phyloP scores from a whole-genome alignment of 2,888 invertebrate species.

The Dichetophora obliterata region DNA sequence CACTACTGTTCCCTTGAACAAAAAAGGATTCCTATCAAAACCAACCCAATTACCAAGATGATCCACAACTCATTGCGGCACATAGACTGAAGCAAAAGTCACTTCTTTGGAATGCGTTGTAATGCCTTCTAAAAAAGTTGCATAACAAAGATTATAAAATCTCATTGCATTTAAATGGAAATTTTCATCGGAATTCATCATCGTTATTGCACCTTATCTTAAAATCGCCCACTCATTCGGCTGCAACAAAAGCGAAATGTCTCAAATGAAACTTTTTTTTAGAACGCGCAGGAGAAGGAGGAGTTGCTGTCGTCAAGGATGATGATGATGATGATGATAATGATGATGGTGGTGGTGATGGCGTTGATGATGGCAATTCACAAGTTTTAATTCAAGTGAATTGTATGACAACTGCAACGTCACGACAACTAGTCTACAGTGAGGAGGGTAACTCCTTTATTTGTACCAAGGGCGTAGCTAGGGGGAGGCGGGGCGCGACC shows the following conservation, averaged over 20 bases:
- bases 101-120: not conserved
- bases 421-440: not conserved
- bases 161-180: constrained; percentile 61
- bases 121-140: not conserved
- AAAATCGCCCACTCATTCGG: constrained; percentile 20
- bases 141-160: constrained; percentile 52
- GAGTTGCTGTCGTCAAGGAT: not conserved
- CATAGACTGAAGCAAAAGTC: not conserved
- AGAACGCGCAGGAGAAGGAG: constrained; percentile 19
- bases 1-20: no score
- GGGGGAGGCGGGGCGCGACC: no score
- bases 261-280: constrained; percentile 33
- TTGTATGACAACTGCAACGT: constrained; percentile 3
- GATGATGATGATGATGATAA: not conserved
- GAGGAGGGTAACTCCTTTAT: no score
- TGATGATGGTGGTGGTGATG: not conserved
- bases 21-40: no score
- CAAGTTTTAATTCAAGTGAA: constrained; percentile 32
- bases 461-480: no score
- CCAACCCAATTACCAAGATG: not conserved
- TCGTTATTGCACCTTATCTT: constrained; percentile 27
- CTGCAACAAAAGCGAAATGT: constrained; percentile 32
- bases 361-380: not conserved
- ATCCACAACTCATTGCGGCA: constrained; percentile 2
- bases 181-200: constrained; percentile 46